Base-by-base conservation (phyloP, 1,140 invertebrate genomes). In the Bombus confusus region DNA sequence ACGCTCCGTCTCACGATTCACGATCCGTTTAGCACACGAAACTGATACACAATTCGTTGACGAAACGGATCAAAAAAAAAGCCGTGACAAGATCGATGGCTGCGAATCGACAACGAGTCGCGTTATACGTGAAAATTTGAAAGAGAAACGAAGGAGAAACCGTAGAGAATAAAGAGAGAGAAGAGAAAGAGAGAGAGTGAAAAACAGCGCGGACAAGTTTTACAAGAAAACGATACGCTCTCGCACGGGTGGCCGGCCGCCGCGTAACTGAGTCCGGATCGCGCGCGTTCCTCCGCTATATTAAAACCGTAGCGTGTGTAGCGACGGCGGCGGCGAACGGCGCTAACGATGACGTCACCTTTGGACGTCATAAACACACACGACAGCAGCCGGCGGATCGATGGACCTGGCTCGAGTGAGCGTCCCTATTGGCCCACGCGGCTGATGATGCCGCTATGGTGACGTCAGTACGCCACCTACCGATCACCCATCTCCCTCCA, bases 231-330 rank as follows among this genome's bases (percentile, higher is more conserved):
- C 87, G 88, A 91, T 90, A 89, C 92, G 83, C 92, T 93, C 91
- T 93, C 90, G 93, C 91, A 93, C 94, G 91, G 92, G 92, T 94
- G 93, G 94, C 94, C 94, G 93, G 93, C 91, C 92, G 93, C 93
- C 94, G 93, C 91, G 94, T 94, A 94, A 95, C 94, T 94, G 94
- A 95, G 93, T 94, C 93, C 92, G 93, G 92, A 93, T 91, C 91
- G 93, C 92, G 93, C 91, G 91, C 91, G 91, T 92, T 93, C 92
- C 93, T 89, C 93, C 93, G 92, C 93, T 95, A 95, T 95, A 95
- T 95, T 94, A 94, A 95, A 95, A 95, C 94, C 94, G 94, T 94
- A 94, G 93, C 91, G 93, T 94, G 93, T 94, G 93, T 94, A 94
- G 93, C 92, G 92, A 89, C 92, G 92, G 71, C 79, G 85, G 81